phyloP scores from a whole-genome alignment of 2,888 invertebrate species.

The Sycophila texana region DNA sequence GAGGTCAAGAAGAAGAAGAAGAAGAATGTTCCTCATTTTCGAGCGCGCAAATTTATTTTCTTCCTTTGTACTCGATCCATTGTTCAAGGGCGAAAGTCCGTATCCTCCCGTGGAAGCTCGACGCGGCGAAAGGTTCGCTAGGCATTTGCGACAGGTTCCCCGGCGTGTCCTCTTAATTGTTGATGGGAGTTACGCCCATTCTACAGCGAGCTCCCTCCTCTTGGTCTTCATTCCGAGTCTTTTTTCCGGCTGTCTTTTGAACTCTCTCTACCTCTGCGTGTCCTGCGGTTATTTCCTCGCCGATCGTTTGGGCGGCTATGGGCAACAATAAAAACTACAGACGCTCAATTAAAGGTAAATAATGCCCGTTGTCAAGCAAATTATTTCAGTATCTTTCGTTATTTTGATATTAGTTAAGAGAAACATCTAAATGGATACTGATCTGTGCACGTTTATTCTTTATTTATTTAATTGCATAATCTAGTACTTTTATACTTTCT shows the following conservation, averaged over 20 bases:
- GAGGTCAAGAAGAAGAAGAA: neutral
- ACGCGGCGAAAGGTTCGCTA: neutral
- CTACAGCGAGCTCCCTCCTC: slow-evolving; percentile 37
- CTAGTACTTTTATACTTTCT: neutral
- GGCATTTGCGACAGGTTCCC: neutral
- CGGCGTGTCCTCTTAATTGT: slow-evolving; percentile 65
- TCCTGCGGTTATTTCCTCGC: too few relatives aligned
- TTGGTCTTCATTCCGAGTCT: slow-evolving; percentile 20
- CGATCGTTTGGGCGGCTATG: neutral
- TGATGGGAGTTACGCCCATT: slow-evolving; percentile 63
- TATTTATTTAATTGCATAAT: neutral
- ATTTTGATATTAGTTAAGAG: neutral
- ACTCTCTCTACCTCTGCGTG: neutral
- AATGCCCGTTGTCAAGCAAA: neutral
- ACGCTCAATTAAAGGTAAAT: slow-evolving; percentile 16
- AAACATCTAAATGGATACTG: too few relatives aligned
- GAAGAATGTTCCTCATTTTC: neutral
- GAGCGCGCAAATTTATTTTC: neutral
- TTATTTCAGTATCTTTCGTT: neutral
- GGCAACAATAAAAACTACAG: neutral
- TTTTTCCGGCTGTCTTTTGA: neutral
- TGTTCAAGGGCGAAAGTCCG: slow-evolving; percentile 2
- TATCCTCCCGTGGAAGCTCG: neutral
- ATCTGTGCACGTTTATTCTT: neutral
- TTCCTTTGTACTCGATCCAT: neutral